phyloP scores from a whole-genome alignment of 1,140 invertebrate genomes.

The Philaenus spumarius region DNA sequence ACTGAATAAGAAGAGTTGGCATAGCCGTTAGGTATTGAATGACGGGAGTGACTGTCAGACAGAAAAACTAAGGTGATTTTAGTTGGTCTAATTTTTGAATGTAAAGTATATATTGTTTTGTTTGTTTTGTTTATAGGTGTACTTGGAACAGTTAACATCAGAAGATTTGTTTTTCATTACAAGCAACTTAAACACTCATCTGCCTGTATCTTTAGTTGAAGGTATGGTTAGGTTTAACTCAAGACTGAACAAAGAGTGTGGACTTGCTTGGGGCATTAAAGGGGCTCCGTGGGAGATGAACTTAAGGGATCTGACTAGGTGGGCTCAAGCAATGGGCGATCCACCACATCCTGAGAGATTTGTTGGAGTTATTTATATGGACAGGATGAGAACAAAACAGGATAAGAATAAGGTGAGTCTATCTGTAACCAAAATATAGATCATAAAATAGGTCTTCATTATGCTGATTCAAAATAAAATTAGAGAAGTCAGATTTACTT shows the following conservation, averaged over 20 bases:
- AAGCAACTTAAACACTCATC: slow-evolving; percentile 38
- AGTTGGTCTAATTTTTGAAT: too few species aligned
- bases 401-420: slow-evolving; percentile 57
- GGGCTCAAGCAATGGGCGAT: slow-evolving; percentile 63
- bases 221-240: slow-evolving; percentile 78
- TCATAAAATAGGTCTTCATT: too few species aligned
- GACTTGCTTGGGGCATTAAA: slow-evolving; percentile 61
- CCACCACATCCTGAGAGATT: slow-evolving; percentile 52
- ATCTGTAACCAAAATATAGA: too few species aligned
- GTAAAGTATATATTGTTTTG: too few species aligned
- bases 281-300: slow-evolving; percentile 97
- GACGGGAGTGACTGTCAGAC: too few species aligned
- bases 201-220: slow-evolving; percentile 47
- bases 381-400: slow-evolving; percentile 65
- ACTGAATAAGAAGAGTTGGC: too few species aligned
- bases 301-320: slow-evolving; percentile 87
- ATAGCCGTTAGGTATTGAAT: too few species aligned
- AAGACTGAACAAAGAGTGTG: slow-evolving; percentile 42
- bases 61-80: too few species aligned
- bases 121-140: slow-evolving; percentile 56
- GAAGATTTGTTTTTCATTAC: slow-evolving; percentile 65
- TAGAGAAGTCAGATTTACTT: too few species aligned
- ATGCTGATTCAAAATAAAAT: too few species aligned
- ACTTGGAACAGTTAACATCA: slow-evolving; percentile 69
- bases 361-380: slow-evolving; percentile 69